Base-by-base conservation (phyloP, 2,797 vertebrate genomes). In the Erpetoichthys calabaricus region DNA sequence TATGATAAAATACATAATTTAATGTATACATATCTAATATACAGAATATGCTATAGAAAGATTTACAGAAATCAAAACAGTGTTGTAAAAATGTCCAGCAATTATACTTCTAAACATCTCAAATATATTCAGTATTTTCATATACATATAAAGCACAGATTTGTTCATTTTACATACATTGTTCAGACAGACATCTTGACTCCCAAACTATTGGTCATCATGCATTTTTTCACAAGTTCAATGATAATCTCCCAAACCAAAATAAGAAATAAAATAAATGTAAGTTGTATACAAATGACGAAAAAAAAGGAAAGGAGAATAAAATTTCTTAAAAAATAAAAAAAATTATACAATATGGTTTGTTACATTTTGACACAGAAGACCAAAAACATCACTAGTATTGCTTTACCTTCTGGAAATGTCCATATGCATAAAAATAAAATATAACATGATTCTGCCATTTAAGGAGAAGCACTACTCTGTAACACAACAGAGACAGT, bases 1-100 rank as follows among this genome's bases (percentile, higher is more conserved):
- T 64, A 67, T 70, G 65, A 59, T 76, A 81, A 81, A 79, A 79
- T 62, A 73, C 66, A 70, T 65, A 7, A 57, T 77, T 71, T 75
- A 66, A 73, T 73, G 69, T 61, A 60, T 60, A 60, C 62, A 47
- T 45, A 62, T 59, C 67, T 63, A 45, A 56, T 70, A 62, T 67
- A 61, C 64, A 73, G 66, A 69, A 25, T 69, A 69, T 62, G 62
- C 67, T 55, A 49, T 68, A 74, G 65, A 76, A 76, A 80, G 58
- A 60, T 67, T 70, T 69, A 69, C 61, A 68, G 69, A 69, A 63
- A 67, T 67, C 67, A 68, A 59, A 43, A 57, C 56, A 47, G 65
- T 57, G 58, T 50, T 71, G 72, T 75, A 74, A 64, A 78, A 71
- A 71, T 70, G 65, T 61, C 64, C 64, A 70, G 65, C 57, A 66